Evolutionary conservation across 2,113 vertebrate genomes (phyloP).

Genomic region (Furnarius figulus): DNA sequence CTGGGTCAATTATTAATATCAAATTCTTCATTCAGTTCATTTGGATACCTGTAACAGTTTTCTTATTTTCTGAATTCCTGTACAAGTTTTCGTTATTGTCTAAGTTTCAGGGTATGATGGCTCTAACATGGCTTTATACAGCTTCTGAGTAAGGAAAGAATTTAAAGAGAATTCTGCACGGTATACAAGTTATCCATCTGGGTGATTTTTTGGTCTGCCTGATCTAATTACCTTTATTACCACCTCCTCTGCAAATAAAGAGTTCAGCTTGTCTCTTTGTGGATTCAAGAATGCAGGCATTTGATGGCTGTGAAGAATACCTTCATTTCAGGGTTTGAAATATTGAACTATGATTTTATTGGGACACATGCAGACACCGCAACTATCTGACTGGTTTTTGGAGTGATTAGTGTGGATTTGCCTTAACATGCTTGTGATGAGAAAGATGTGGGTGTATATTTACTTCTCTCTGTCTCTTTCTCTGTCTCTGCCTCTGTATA

Average conservation of each 20-base stretch:
- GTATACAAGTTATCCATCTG: not conserved
- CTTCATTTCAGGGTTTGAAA: not conserved
- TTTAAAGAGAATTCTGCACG: not conserved
- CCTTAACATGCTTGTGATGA: not conserved
- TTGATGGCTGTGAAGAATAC: not conserved
- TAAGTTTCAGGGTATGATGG: not conserved
- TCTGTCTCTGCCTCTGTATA: not conserved
- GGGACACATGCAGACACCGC: not conserved
- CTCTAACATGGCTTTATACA: not conserved
- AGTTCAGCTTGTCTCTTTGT: not conserved
- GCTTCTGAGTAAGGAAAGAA: not conserved
- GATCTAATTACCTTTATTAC: constrained; percentile 23
- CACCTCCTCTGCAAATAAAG: not conserved
- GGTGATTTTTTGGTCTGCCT: not conserved
- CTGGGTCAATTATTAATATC: not conserved
- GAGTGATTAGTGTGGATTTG: not conserved
- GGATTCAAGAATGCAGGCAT: not conserved
- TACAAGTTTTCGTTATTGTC: not conserved
- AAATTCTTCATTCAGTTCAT: not conserved
- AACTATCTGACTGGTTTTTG: not conserved
- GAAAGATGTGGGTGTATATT: not conserved
- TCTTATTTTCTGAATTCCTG: not conserved
- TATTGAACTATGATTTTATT: not conserved
- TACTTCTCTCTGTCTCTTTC: not conserved
- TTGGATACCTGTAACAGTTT: not conserved